Evolutionary conservation across 2,797 vertebrate species (phyloP), one percentile per base, ranked within the genome.

Genomic region (Poliocrania exsul): DNA sequence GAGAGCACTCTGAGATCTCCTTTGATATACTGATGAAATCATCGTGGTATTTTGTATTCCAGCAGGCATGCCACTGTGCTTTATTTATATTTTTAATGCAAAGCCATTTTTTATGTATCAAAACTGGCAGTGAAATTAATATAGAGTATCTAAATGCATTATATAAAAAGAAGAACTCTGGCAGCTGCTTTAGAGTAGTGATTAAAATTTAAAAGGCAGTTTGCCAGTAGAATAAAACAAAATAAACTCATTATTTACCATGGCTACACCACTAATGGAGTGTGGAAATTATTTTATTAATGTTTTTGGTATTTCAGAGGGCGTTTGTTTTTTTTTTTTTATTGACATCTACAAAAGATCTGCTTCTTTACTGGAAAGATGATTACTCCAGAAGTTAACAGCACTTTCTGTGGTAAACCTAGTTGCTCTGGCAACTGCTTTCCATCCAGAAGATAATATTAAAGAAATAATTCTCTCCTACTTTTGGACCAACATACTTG

Each of bases 201-300:
- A 96, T 96, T 96, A 96, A 96, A 96, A 96, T 96, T 95, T 92
- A 95, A 95, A 96, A 94, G 89, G 85, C 92, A 80, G 78, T 88
- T 88, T 91, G 84, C 83, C 93, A 96, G 69, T 46, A 66, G 86
- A 56, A 93, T 81, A 82, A 96, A 97, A 91, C 91, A 97, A 90
- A 96, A 89, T 91, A 92, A 96, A 95, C 87, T 91, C 90, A 92
- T 96, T 93, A 94, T 96, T 95, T 97, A 89, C 89, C 90, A 95
- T 95, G 86, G 70, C 79, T 95, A 91, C 89, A 73, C 83, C 92
- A 47, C 65, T 96, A 96, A 92, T 93, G 82, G 91, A 94, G 86
- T 80, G 61, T 94, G 89, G 69, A 95, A 95, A 95, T 95, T 73
- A 92, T 90, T 96, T 94, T 91, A 95, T 95, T 93, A 94, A 93